These are phyloP conservation scores for Choristoneura fumiferana DNA, from an alignment of 1,140 invertebrate genomes.

Conservation along the genomic window DNA sequence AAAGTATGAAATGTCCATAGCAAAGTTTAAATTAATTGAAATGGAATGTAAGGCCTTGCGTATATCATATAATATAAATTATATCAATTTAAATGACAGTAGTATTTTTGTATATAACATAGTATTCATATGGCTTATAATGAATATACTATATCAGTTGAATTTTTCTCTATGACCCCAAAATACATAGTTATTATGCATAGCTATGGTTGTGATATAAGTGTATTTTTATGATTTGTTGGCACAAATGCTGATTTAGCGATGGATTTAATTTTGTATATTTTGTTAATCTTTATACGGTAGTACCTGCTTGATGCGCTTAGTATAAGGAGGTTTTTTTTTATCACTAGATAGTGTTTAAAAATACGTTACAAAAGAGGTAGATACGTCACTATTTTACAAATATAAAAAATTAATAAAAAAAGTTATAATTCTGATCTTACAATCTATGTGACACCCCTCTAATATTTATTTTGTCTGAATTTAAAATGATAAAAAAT, in stretches of 20 bases:
- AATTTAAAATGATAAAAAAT: too few species aligned
- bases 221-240: conserved; percentile 20
- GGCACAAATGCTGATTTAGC: conserved; percentile 26
- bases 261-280: conserved; percentile 1
- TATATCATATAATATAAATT: conserved; percentile 3
- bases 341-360: not conserved
- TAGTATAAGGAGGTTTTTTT: not conserved
- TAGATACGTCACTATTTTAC: too few species aligned
- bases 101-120: conserved; percentile 2
- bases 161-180: not conserved
- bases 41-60: conserved; percentile 3
- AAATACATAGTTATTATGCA: conserved; percentile 8
- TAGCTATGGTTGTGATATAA: conserved; percentile 28
- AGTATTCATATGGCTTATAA: not conserved
- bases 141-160: not conserved
- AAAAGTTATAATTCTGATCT: too few species aligned
- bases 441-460: too few species aligned
- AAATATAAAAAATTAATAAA: too few species aligned
- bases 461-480: too few species aligned
- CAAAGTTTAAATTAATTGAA: not conserved
- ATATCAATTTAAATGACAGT: not conserved
- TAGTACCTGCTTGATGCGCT: not conserved
- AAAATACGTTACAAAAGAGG: too few species aligned
- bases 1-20: not conserved
- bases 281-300: not conserved